Evolutionary conservation across 1,140 invertebrate genomes (phyloP).

Genomic region (Drosophila trapezifrons): DNA sequence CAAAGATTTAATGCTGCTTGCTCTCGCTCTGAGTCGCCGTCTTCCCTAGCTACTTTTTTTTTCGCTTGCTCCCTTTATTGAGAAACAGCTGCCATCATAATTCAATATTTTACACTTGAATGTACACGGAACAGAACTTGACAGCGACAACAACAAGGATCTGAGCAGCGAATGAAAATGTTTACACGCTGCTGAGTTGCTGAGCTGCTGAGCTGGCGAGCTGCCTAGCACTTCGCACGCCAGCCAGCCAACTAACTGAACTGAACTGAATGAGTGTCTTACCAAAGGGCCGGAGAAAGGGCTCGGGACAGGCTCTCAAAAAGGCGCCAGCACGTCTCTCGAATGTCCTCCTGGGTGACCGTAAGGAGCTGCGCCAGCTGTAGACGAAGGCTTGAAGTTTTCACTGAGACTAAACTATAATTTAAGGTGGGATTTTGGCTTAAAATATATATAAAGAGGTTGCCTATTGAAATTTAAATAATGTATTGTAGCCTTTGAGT

Average conservation of each 20-base stretch:
- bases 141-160: slow-evolving; percentile 51
- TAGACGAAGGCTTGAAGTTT: neutral
- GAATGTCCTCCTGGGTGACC: slow-evolving; percentile 56
- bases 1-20: slow-evolving; percentile 72
- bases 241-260: slow-evolving; percentile 43
- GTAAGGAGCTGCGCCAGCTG: slow-evolving; percentile 24
- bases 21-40: slow-evolving; percentile 2
- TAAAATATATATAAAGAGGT: too few relatives aligned
- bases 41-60: slow-evolving; percentile 9
- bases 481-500: neutral
- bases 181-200: slow-evolving; percentile 72
- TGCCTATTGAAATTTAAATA: neutral
- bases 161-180: slow-evolving; percentile 69
- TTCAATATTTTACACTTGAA: slow-evolving; percentile 82
- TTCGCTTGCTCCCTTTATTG: slow-evolving; percentile 56
- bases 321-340: slow-evolving; percentile 64
- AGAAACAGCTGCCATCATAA: slow-evolving; percentile 81
- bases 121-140: slow-evolving; percentile 76
- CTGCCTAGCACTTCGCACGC: slow-evolving; percentile 53
- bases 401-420: neutral
- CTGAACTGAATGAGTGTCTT: slow-evolving; percentile 32
- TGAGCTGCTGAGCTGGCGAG: slow-evolving; percentile 15
- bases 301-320: slow-evolving; percentile 8
- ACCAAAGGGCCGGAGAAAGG: slow-evolving; percentile 11
- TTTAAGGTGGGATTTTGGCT: neutral